Conservation (phyloP, 2,113 vertebrate genomes). For the Piprites chloris region DNA sequence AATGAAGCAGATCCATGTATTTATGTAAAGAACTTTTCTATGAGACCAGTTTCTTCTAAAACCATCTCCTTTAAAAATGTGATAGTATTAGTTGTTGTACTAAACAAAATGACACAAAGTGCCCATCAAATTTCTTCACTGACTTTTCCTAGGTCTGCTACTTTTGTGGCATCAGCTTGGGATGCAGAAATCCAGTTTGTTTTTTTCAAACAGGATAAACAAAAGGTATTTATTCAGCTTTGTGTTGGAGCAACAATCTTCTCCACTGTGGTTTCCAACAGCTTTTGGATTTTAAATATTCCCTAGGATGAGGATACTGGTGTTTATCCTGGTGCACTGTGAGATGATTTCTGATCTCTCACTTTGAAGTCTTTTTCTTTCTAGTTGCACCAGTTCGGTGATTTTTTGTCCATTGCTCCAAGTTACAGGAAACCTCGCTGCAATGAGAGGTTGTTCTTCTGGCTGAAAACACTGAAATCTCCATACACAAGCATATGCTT, state of each 20-base stretch:
- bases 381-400: neutral
- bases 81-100: neutral
- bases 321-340: neutral
- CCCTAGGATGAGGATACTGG: neutral
- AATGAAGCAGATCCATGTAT: neutral
- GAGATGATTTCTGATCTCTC: neutral
- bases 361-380: neutral
- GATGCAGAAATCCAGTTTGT: neutral
- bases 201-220: neutral
- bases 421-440: neutral
- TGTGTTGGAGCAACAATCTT: neutral
- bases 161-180: neutral
- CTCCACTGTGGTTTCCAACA: neutral
- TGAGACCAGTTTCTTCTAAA: neutral
- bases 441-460: fast-evolving
- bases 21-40: neutral
- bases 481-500: neutral
- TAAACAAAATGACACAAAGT: neutral
- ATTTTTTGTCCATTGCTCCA: neutral
- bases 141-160: neutral
- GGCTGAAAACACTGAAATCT: neutral
- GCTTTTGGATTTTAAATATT: neutral
- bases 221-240: neutral
- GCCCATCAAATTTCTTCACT: neutral
- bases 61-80: neutral